phyloP scores from a whole-genome alignment of 2,888 invertebrate genomes.

The Trisateles emortualis region DNA sequence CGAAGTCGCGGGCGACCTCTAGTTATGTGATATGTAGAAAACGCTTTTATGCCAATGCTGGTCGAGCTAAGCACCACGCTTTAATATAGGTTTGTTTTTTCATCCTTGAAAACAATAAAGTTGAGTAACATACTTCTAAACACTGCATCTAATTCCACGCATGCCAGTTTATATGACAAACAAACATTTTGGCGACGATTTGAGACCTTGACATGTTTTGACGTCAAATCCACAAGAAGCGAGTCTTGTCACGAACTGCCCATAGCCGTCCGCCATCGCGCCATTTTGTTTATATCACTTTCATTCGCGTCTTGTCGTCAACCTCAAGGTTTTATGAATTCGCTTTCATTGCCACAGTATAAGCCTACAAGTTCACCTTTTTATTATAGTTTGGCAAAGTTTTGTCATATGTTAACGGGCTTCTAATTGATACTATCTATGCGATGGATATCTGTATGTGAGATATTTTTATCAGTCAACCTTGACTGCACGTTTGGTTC shows the following conservation, averaged over 20 bases:
- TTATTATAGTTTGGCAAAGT: constrained; percentile 8
- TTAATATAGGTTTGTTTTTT: neutral
- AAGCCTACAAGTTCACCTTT: constrained; percentile 5
- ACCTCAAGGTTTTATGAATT: constrained; percentile 29
- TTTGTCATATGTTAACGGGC: neutral
- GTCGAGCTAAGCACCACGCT: too few relatives aligned
- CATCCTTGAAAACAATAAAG: neutral
- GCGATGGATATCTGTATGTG: neutral
- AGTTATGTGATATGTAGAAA: too few relatives aligned
- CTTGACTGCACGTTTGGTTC: too few relatives aligned
- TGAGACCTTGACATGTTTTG: constrained; percentile 10
- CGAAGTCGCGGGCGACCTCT: too few relatives aligned
- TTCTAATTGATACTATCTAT: neutral
- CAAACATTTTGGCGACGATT: constrained; percentile 23
- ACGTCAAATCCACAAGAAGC: constrained; percentile 12
- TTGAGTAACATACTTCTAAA: neutral
- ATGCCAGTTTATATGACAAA: constrained; percentile 13
- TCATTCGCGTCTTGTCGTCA: constrained; percentile 25
- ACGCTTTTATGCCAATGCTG: too few relatives aligned
- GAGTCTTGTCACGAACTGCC: constrained; percentile 37
- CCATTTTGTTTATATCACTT: constrained; percentile 28
- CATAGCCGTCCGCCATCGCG: constrained; percentile 23
- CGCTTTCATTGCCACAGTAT: constrained; percentile 13
- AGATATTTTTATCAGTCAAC: neutral
- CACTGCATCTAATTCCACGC: constrained; percentile 17